These are phyloP conservation scores for Gavialis gangeticus DNA, from an alignment of 2,113 vertebrate genomes.

Conservation along the genomic window DNA sequence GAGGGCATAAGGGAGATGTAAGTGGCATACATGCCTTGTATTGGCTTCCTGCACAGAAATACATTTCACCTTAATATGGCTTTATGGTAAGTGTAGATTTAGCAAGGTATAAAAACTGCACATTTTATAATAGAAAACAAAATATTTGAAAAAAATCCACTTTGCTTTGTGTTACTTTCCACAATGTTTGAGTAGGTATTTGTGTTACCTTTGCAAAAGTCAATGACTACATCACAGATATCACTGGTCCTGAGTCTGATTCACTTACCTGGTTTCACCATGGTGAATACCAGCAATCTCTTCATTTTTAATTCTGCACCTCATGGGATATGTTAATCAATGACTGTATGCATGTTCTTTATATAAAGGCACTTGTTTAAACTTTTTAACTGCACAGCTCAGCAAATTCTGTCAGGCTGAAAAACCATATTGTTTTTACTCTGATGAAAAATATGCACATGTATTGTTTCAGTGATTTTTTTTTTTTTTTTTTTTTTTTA, in stretches of 20 bases:
- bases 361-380: background rate
- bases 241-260: background rate
- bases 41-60: background rate
- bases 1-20: background rate
- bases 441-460: background rate
- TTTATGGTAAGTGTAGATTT: background rate
- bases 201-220: background rate
- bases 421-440: background rate
- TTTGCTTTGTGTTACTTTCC: background rate
- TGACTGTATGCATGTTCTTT: background rate
- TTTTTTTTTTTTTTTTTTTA: background rate
- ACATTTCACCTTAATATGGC: background rate
- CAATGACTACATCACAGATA: background rate
- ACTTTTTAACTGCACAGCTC: background rate
- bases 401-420: fast-evolving
- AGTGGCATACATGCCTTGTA: background rate
- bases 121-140: background rate
- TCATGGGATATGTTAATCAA: background rate
- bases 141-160: fast-evolving
- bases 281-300: background rate
- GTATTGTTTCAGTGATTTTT: background rate
- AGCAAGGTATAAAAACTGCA: background rate
- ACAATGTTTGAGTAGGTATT: background rate
- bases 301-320: background rate
- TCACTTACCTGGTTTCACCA: background rate